Percentiles rank a stretch among this genome's conserved stretches.
These are phyloP conservation scores for Mercenaria mercenaria DNA, from an alignment of 1,140 invertebrate species.

Conservation along the genomic window DNA sequence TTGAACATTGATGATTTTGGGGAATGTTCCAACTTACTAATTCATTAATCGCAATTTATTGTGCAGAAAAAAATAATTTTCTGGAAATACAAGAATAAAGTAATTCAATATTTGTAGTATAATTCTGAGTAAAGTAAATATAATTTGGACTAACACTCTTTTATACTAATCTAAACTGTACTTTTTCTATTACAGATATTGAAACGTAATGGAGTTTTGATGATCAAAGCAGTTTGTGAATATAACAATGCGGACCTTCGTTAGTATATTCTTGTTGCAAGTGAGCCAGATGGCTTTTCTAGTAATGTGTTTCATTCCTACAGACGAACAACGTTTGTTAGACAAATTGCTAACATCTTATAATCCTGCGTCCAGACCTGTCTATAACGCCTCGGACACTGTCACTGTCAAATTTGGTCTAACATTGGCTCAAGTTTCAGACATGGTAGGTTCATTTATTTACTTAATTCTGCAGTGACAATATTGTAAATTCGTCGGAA, in stretches of 20 bases:
- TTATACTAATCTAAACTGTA: too few species aligned
- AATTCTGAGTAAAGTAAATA: too few species aligned
- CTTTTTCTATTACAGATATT: neutral
- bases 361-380: constrained; percentile 98
- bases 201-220: neutral
- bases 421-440: constrained; percentile 99
- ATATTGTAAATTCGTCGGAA: too few species aligned
- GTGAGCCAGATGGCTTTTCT: constrained; percentile 27
- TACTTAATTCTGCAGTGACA: too few species aligned
- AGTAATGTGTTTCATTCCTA: constrained; percentile 55
- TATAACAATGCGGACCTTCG: neutral
- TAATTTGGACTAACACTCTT: too few species aligned
- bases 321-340: constrained; percentile 79
- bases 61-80: too few species aligned
- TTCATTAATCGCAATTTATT: too few species aligned
- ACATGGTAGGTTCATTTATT: constrained; percentile 94
- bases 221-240: neutral
- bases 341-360: constrained; percentile 89
- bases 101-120: too few species aligned
- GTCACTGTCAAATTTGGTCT: constrained; percentile 98
- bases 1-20: too few species aligned
- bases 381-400: constrained; percentile 98
- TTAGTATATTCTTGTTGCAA: neutral
- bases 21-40: too few species aligned
- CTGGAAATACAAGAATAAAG: too few species aligned